phyloP scores from a whole-genome alignment of 2,888 invertebrate species.

The Thelaira solivaga region DNA sequence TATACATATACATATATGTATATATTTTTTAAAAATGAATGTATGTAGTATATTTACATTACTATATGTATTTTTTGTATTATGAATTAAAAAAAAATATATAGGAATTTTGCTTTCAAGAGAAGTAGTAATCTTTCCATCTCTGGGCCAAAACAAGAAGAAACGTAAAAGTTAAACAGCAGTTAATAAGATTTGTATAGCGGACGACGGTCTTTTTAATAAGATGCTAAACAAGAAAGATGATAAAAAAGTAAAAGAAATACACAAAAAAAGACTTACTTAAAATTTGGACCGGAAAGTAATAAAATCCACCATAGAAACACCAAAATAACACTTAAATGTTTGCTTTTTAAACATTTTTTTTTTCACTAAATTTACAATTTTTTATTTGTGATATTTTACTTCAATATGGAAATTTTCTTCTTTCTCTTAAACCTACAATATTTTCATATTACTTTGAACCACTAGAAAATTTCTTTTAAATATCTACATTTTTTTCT shows the following conservation, averaged over 20 bases:
- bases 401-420: too few relatives aligned
- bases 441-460: constrained; percentile 1
- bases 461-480: constrained; percentile 8
- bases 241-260: neutral
- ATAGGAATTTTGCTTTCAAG: too few relatives aligned
- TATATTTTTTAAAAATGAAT: too few relatives aligned
- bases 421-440: neutral
- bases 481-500: constrained; percentile 15
- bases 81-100: too few relatives aligned
- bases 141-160: neutral
- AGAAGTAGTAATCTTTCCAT: too few relatives aligned
- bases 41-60: too few relatives aligned
- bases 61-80: too few relatives aligned
- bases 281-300: constrained; percentile 31
- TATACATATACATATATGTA: too few relatives aligned
- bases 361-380: too few relatives aligned
- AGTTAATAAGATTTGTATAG: constrained; percentile 22
- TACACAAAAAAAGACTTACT: constrained; percentile 32
- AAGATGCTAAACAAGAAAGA: constrained; percentile 26
- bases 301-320: constrained; percentile 15
- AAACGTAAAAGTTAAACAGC: constrained; percentile 42
- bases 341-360: too few relatives aligned
- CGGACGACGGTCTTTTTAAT: neutral
- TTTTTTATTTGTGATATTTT: too few relatives aligned
- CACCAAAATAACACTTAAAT: too few relatives aligned